Percentiles rank a stretch among this genome's conserved stretches.
phyloP scores from a whole-genome alignment of 2,113 vertebrate genomes.

The Cervus canadensis region DNA sequence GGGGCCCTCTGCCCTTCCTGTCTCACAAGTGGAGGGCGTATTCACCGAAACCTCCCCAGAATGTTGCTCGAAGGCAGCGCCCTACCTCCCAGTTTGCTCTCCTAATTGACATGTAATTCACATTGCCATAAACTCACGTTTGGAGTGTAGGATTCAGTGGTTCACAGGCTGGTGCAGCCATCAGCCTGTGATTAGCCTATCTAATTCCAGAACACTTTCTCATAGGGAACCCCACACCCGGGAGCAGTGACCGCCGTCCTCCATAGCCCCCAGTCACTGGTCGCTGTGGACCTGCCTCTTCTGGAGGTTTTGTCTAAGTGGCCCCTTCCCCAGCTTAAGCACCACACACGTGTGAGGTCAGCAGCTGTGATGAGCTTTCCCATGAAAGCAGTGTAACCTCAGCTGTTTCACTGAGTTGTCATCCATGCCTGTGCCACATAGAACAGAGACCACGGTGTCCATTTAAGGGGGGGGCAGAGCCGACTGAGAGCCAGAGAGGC shows the following conservation, averaged over 20 bases:
- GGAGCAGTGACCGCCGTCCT: not conserved
- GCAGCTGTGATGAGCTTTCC: not conserved
- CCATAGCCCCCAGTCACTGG: not conserved
- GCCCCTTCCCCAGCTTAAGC: not conserved
- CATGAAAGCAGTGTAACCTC: too few relatives aligned
- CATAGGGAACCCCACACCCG: rapidly evolving
- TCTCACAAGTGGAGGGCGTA: not conserved
- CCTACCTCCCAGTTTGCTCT: not conserved
- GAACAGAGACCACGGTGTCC: not conserved
- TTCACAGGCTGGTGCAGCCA: not conserved
- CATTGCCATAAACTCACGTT: not conserved
- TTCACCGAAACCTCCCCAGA: not conserved
- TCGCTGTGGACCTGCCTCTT: not conserved
- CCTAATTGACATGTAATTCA: not conserved
- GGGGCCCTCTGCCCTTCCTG: not conserved
- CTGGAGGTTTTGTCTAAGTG: not conserved
- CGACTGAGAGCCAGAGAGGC: not conserved
- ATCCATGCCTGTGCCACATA: not conserved
- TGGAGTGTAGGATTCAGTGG: not conserved
- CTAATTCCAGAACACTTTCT: not conserved
- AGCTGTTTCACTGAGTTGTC: not conserved
- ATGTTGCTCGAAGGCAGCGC: not conserved
- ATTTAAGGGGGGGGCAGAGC: rapidly evolving
- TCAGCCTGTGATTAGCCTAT: not conserved
- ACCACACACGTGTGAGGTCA: too few relatives aligned